Evolutionary conservation across 2,113 vertebrate species (phyloP).

Genomic region (Lepisosteus oculatus): DNA sequence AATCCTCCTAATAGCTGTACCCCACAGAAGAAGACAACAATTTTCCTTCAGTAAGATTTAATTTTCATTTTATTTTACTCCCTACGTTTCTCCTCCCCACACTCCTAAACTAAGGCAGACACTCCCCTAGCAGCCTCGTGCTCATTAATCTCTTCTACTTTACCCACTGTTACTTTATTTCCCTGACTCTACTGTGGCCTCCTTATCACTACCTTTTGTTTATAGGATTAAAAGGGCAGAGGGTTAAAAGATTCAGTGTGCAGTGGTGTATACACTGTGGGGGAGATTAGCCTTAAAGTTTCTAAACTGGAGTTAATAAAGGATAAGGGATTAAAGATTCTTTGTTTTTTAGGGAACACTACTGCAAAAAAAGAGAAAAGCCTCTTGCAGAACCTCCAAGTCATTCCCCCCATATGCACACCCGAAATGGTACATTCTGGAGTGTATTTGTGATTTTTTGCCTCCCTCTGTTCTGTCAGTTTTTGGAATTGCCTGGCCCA

Average conservation of each 20-base stretch:
- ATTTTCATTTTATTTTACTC: no score
- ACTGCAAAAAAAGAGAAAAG: constrained; percentile 19
- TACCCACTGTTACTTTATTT: not conserved
- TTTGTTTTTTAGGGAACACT: constrained; percentile 19
- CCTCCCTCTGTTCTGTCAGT: constrained; percentile 42
- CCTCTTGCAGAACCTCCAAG: no score
- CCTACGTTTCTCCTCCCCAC: no score
- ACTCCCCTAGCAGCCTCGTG: no score
- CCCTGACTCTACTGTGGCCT: constrained; percentile 11
- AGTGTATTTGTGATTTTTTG: not conserved
- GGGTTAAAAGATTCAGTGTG: constrained; percentile 51
- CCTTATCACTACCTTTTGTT: constrained; percentile 37
- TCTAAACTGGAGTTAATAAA: constrained; percentile 49
- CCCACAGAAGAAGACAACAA: no score
- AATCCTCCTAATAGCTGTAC: no score
- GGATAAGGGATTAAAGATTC: constrained; percentile 36
- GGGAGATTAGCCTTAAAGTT: constrained; percentile 58
- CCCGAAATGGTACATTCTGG: constrained; percentile 43
- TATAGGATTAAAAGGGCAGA: constrained; percentile 44
- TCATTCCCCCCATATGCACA: not conserved
- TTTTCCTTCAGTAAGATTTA: no score
- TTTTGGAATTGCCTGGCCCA: constrained; percentile 65
- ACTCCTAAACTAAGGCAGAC: no score
- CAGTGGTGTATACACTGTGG: constrained; percentile 42
- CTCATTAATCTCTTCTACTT: no score